These are phyloP conservation scores for Distichodus sexfasciatus DNA, from an alignment of 2,797 vertebrate genomes.

Conservation along the genomic window DNA sequence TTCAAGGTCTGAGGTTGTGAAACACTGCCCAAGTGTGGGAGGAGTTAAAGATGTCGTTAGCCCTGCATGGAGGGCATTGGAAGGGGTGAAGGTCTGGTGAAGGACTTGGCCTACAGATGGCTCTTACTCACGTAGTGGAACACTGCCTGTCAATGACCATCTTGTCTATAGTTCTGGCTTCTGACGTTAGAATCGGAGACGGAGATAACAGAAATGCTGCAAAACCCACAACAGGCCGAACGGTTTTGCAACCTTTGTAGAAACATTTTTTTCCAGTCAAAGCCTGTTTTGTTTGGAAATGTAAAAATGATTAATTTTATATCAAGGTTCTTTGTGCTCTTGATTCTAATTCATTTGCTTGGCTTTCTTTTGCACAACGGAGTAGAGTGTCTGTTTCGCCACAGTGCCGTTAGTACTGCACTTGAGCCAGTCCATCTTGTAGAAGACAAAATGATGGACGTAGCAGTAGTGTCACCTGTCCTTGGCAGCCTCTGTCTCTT, in stretches of 20 bases:
- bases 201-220: constrained; percentile 4
- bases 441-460: constrained; percentile 30
- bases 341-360: background rate
- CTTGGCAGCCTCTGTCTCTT: constrained; percentile 6
- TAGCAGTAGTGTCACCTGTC: background rate
- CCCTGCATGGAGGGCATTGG: background rate
- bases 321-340: background rate
- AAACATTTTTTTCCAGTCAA: background rate
- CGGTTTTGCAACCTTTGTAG: background rate
- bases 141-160: constrained; percentile 5
- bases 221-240: background rate
- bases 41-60: background rate
- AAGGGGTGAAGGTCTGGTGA: constrained; percentile 4
- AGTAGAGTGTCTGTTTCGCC: constrained; percentile 12
- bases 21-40: background rate
- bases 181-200: constrained; percentile 14
- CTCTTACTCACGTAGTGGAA: background rate
- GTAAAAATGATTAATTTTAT: background rate
- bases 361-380: background rate
- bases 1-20: too few species aligned
- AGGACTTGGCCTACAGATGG: constrained; percentile 13
- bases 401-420: background rate
- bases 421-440: constrained; percentile 16
- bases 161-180: constrained; percentile 14
- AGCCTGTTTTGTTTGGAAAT: background rate